Conservation (phyloP, 2,797 vertebrate species). For the Scolopax rusticola region DNA sequence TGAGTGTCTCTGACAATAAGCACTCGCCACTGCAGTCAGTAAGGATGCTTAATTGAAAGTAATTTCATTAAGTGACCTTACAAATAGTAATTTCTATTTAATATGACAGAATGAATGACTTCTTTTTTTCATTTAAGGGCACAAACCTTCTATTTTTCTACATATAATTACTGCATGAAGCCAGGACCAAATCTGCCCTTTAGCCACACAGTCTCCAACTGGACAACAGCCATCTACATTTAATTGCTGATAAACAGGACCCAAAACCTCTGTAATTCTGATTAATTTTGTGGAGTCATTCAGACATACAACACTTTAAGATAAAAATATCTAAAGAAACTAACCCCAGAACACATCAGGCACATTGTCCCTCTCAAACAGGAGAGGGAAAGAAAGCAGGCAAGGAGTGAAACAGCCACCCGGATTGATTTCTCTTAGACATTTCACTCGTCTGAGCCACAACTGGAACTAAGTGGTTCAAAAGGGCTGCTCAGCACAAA, state of each 20-base stretch:
- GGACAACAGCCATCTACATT: neutral
- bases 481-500: neutral
- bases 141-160: neutral
- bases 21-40: neutral
- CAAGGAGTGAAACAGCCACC: neutral
- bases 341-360: neutral
- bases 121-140: neutral
- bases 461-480: neutral
- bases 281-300: neutral
- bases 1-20: slow-evolving; percentile 25
- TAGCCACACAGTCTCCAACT: neutral
- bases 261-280: neutral
- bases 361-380: neutral
- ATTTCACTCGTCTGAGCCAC: neutral
- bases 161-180: neutral
- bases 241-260: neutral
- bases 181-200: neutral
- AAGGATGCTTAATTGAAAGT: slow-evolving; percentile 22
- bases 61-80: slow-evolving; percentile 44
- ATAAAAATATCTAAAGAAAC: neutral
- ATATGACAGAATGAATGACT: neutral
- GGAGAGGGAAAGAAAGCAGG: neutral
- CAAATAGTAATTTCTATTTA: slow-evolving; percentile 25
- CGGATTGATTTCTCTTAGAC: neutral
- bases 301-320: neutral